Conservation (phyloP, 2,888 invertebrate species). For the Osmoderma eremita region DNA sequence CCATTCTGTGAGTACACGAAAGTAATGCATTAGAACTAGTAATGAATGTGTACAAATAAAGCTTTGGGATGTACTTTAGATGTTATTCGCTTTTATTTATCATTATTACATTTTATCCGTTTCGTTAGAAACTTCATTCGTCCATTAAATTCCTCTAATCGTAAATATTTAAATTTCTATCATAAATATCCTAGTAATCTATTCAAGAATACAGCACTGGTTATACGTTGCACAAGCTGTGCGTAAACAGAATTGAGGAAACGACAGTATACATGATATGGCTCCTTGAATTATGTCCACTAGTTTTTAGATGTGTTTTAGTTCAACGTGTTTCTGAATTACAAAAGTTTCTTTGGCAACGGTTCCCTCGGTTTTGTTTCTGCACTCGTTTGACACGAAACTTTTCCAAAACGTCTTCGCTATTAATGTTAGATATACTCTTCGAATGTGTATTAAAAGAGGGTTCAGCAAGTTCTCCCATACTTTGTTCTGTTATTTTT, state of each 20-base stretch:
- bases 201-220: not conserved
- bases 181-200: not conserved
- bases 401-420: constrained; percentile 14
- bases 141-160: too few species aligned
- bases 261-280: constrained; percentile 7
- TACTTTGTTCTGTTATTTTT: constrained; percentile 32
- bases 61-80: too few species aligned
- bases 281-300: constrained; percentile 16
- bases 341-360: constrained; percentile 28
- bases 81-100: too few species aligned
- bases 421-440: constrained; percentile 26
- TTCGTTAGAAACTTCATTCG: too few species aligned
- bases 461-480: constrained; percentile 1
- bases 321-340: constrained; percentile 23
- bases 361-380: constrained; percentile 22
- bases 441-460: constrained; percentile 28
- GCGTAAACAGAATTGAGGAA: not conserved
- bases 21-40: too few species aligned
- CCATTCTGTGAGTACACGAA: too few species aligned
- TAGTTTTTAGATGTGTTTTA: constrained; percentile 15
- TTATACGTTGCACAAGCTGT: not conserved
- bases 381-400: constrained; percentile 22
- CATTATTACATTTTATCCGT: too few species aligned
- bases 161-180: too few species aligned
- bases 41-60: too few species aligned